Conservation (phyloP, 37 sponge, comb jelly and placozoan species). For the Crambe crambe region DNA sequence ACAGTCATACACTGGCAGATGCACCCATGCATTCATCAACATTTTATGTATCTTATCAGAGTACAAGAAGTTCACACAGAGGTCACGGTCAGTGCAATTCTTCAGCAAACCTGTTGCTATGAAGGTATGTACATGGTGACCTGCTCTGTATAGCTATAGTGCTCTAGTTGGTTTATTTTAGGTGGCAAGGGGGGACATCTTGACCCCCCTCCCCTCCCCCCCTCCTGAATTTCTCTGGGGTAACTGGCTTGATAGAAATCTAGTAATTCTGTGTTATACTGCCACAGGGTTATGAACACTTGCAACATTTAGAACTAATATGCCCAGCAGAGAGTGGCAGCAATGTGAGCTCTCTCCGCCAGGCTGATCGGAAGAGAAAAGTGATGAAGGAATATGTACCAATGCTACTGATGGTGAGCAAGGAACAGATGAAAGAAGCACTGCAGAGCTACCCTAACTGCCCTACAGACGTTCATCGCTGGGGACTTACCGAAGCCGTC, state of each 20-base stretch:
- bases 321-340: constrained; percentile 28
- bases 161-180: no score
- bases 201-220: no score
- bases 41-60: constrained; percentile 38
- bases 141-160: no score
- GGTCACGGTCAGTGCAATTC: constrained; percentile 30
- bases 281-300: constrained; percentile 65
- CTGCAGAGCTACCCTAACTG: constrained; percentile 59
- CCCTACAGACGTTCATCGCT: constrained; percentile 67
- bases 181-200: no score
- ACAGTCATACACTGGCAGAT: no score
- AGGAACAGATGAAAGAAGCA: constrained; percentile 41
- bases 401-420: constrained; percentile 31
- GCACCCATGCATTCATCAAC: neutral
- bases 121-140: constrained; percentile 44
- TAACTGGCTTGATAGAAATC: no score
- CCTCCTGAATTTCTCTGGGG: no score
- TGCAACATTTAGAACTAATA: constrained; percentile 48
- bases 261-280: no score
- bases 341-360: no score
- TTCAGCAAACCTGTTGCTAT: constrained; percentile 60
- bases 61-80: constrained; percentile 56
- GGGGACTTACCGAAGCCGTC: constrained; percentile 34
- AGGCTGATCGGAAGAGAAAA: neutral
- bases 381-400: constrained; percentile 56